Evolutionary conservation across 2,888 invertebrate genomes (phyloP).

Genomic region (Doris montereyensis): DNA sequence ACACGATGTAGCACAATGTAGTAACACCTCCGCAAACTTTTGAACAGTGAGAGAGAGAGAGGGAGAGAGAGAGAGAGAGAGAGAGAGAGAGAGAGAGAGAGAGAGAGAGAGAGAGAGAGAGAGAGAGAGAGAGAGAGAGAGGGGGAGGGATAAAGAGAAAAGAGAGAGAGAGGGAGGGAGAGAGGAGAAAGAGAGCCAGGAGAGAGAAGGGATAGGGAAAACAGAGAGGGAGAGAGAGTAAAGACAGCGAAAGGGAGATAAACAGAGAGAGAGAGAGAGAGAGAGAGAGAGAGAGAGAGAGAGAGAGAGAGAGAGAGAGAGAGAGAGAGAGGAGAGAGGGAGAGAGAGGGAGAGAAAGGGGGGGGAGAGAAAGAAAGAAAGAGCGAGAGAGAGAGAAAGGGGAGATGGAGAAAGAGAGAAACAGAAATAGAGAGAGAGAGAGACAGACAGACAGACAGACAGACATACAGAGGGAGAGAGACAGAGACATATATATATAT

Average conservation of each 20-base stretch:
- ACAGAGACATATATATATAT: neutral
- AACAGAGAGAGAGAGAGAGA: constrained; percentile 10
- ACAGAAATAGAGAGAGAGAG: too few species aligned
- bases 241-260: too few species aligned
- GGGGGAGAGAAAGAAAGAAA: neutral
- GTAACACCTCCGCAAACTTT: too few species aligned
- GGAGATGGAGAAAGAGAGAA: neutral
- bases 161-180: neutral
- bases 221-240: neutral
- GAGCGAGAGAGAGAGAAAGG: too few species aligned
- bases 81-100: too few species aligned
- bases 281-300: neutral
- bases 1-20: too few species aligned
- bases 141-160: neutral
- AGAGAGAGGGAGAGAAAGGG: neutral
- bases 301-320: constrained; percentile 2
- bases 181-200: constrained; percentile 15
- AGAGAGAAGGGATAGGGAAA: neutral
- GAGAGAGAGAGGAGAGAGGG: neutral
- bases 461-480: too few species aligned
- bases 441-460: too few species aligned
- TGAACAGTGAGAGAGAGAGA: too few species aligned
- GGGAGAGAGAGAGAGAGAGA: too few species aligned
- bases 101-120: constrained; percentile 1
- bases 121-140: neutral